Evolutionary conservation across 2,113 vertebrate genomes (phyloP).

Genomic region (Phrynosoma blainvillii): DNA sequence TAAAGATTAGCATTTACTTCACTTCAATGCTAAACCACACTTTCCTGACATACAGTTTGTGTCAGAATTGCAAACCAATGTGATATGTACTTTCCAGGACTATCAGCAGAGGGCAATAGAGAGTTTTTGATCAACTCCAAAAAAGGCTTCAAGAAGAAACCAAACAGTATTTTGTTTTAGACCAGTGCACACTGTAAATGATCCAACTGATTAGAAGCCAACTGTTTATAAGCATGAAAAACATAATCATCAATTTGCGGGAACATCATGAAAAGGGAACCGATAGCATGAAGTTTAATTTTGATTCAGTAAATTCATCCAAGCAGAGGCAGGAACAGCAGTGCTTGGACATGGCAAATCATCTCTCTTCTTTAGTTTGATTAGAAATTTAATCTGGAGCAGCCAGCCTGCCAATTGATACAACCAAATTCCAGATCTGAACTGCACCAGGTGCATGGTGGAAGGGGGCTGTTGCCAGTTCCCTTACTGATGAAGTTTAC

Average conservation of each 20-base stretch:
- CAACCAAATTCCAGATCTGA: conserved; percentile 48
- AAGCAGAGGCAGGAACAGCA: conserved; percentile 45
- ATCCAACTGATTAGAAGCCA: conserved; percentile 52
- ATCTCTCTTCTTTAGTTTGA: conserved; percentile 45
- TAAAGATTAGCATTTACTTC: neutral
- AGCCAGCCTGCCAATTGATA: conserved; percentile 38
- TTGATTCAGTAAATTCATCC: conserved; percentile 45
- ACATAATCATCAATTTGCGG: conserved; percentile 56
- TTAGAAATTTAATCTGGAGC: conserved; percentile 55
- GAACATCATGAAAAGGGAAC: conserved; percentile 54
- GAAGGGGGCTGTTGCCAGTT: conserved; percentile 36
- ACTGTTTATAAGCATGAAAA: conserved; percentile 52
- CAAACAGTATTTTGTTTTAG: conserved; percentile 21
- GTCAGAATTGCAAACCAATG: neutral
- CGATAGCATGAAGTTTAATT: conserved; percentile 53
- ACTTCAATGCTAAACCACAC: neutral
- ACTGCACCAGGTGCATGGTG: conserved; percentile 23
- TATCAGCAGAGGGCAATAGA: conserved; percentile 74
- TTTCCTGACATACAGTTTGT: neutral
- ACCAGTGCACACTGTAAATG: conserved; percentile 42
- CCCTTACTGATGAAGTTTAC: conserved; percentile 40
- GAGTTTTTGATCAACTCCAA: conserved; percentile 52
- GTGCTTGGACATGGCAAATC: conserved; percentile 34
- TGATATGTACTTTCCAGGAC: conserved; percentile 8
- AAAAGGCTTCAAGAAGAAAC: conserved; percentile 10